Evolutionary conservation across 2,888 invertebrate genomes (phyloP).

Genomic region (Augiades crinisus): DNA sequence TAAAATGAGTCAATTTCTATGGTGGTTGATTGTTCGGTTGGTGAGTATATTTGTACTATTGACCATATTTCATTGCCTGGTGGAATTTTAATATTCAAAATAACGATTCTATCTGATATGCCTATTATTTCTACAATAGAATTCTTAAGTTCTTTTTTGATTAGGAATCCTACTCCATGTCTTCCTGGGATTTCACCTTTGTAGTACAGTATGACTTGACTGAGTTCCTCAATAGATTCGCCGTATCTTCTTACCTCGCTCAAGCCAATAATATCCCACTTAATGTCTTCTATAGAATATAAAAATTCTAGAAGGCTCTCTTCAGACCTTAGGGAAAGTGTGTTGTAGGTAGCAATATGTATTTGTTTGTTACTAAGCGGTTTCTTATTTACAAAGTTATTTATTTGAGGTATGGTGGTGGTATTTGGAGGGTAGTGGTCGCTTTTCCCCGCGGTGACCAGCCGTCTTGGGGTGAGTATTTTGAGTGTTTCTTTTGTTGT

Average conservation of each 20-base stretch:
- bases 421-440: too few relatives aligned
- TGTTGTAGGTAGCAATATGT: background rate
- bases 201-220: conserved; percentile 30
- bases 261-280: conserved; percentile 31
- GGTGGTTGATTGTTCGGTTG: conserved; percentile 13
- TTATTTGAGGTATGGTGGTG: too few relatives aligned
- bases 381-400: too few relatives aligned
- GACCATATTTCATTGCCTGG: conserved; percentile 6
- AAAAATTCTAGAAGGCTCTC: conserved; percentile 22
- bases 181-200: conserved; percentile 26
- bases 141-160: conserved; percentile 27
- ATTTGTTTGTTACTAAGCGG: too few relatives aligned
- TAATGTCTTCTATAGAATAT: conserved; percentile 23
- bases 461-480: too few relatives aligned
- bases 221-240: conserved; percentile 23
- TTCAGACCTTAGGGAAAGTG: conserved; percentile 7
- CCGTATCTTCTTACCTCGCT: conserved; percentile 29
- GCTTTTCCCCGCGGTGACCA: too few relatives aligned
- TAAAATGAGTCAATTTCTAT: conserved; percentile 8
- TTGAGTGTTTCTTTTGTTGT: too few relatives aligned
- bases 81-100: conserved; percentile 28
- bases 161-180: conserved; percentile 32
- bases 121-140: conserved; percentile 28
- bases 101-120: conserved; percentile 32
- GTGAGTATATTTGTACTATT: conserved; percentile 29